phyloP scores from a whole-genome alignment of 1,140 invertebrate genomes.

The Dendrolimus kikuchii region DNA sequence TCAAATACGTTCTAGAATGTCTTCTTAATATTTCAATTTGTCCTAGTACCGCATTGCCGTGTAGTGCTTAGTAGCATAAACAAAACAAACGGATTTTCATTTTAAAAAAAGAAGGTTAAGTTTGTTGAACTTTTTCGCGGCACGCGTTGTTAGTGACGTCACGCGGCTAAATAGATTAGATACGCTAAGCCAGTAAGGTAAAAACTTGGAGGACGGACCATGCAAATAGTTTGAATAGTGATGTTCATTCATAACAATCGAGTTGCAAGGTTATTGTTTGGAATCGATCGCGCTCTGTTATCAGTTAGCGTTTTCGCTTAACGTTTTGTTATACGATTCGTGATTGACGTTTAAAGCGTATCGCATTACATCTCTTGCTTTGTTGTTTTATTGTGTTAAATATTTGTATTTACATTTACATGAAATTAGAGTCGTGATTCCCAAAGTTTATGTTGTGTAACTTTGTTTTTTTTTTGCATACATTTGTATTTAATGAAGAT shows the following conservation, averaged over 20 bases:
- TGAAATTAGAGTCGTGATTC: no score
- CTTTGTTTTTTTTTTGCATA: no score
- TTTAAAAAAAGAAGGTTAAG: slow-evolving; percentile 31
- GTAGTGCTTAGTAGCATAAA: slow-evolving; percentile 20
- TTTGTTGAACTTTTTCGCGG: slow-evolving; percentile 63
- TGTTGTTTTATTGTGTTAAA: no score
- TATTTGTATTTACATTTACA: no score
- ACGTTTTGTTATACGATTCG: no score
- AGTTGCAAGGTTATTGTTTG: no score
- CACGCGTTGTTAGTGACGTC: slow-evolving; percentile 43
- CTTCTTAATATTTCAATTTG: neutral
- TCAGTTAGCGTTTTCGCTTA: no score
- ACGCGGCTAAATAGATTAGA: slow-evolving; percentile 58
- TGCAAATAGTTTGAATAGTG: slow-evolving; percentile 29
- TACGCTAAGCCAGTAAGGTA: slow-evolving; percentile 41
- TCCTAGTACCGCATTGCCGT: slow-evolving; percentile 17
- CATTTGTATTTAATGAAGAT: no score
- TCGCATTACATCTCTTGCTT: no score
- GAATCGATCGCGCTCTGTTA: no score
- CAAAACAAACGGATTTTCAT: neutral
- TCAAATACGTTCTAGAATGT: slow-evolving; percentile 6
- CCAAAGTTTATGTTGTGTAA: no score
- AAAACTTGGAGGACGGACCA: slow-evolving; percentile 29
- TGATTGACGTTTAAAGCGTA: no score
- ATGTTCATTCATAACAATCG: slow-evolving; percentile 26